Conservation (phyloP, 2,888 invertebrate species). For the Leptarthrus brevirostris region DNA sequence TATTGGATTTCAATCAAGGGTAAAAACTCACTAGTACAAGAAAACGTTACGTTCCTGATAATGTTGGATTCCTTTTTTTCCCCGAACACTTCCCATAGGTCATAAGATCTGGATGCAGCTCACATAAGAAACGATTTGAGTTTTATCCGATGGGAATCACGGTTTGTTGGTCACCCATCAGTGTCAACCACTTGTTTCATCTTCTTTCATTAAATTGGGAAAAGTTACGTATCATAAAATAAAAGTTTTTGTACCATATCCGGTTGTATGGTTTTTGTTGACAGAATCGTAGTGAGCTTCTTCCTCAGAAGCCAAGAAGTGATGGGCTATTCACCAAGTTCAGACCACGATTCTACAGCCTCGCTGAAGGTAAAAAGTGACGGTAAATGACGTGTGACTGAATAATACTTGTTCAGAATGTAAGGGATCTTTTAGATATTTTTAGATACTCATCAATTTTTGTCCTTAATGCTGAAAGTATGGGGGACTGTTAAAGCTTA, state of each 20-base stretch:
- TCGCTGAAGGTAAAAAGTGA: neutral
- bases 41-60: neutral
- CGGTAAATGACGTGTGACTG: constrained; percentile 26
- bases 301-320: neutral
- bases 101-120: neutral
- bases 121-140: neutral
- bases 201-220: constrained; percentile 25
- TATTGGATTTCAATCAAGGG: constrained; percentile 33
- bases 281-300: neutral
- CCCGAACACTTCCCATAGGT: neutral
- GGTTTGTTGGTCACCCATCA: constrained; percentile 31
- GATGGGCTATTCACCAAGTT: neutral
- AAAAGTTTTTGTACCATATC: constrained; percentile 30
- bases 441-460: constrained; percentile 10
- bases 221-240: constrained; percentile 15
- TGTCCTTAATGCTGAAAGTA: neutral
- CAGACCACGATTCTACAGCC: neutral
- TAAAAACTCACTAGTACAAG: neutral
- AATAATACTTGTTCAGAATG: neutral
- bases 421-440: constrained; percentile 6
- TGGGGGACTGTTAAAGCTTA: neutral
- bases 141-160: constrained; percentile 31
- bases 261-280: constrained; percentile 16
- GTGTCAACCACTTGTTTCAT: constrained; percentile 29
- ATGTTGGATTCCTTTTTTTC: neutral